Evolutionary conservation across 2,888 invertebrate species (phyloP), one percentile per base, ranked within the genome.

Genomic region (Volucella inflata): DNA sequence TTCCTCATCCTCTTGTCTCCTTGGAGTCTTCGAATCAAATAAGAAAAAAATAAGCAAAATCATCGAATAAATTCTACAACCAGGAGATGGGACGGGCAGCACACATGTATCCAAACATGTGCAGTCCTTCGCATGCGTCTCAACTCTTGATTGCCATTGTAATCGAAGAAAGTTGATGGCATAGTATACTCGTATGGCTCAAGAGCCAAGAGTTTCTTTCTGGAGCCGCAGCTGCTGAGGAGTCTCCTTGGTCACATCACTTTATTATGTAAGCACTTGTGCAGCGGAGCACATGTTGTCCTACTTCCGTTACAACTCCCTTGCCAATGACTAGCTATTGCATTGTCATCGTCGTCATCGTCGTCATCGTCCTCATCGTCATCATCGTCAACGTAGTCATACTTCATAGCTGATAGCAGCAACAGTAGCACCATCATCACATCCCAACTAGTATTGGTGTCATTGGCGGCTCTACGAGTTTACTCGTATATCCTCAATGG

Each of bases 251-350:
- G 64, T 42, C 62, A 72, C 55, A 72, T 70, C 67, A 77, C 82
- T 82, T 67, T 68, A 77, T 77, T 82, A 82, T 77, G 77, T 76
- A 82, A 82, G 76, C 82, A 82, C 77, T 77, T 72, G 71, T 82
- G 82, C 71, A 72, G 53, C 46, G 55, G 67, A 72, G 77, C 72
- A 68, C 77, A 77, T 83, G 77, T 83, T 83, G 77, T 67, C 77
- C 82, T 74, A 72, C 76, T 80, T 80, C 80, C 80, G 80, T 80
- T 80, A 80, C 74, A 80, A 79, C 78, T 79, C 65, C 78, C 64
- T 42, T 79, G 78, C 72, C 72, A 79, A 72, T 79, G 67, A 74
- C 67, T 68, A 67, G 72, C 72, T 79, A 38, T 21, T 36, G 38
- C 36, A 38, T 51, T 12, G 36, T 51, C 42, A 30, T 53, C 62